phyloP scores from a whole-genome alignment of 2,888 invertebrate genomes.

The Achlya flavicornis region DNA sequence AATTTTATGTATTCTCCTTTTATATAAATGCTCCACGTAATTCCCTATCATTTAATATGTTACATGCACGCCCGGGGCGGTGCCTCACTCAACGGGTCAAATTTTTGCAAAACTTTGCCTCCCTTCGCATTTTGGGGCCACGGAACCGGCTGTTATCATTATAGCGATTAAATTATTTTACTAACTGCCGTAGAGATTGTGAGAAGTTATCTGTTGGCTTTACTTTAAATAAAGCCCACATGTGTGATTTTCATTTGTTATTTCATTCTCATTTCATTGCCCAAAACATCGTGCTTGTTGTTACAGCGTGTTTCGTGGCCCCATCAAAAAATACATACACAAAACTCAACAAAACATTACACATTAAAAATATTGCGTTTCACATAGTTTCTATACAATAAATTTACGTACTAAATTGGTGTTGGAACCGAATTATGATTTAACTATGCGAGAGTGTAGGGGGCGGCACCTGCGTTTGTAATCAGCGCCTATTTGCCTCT shows the following conservation, averaged over 20 bases:
- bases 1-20: slow-evolving; percentile 49
- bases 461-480: slow-evolving; percentile 42
- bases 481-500: background rate
- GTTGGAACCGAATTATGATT: slow-evolving; percentile 70
- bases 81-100: slow-evolving; percentile 82
- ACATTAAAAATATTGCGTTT: slow-evolving; percentile 74
- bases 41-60: slow-evolving; percentile 52
- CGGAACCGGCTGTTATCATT: slow-evolving; percentile 10
- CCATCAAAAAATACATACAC: slow-evolving; percentile 42
- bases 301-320: slow-evolving; percentile 24
- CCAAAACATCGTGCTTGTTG: too few species aligned
- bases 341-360: slow-evolving; percentile 72
- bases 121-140: slow-evolving; percentile 25
- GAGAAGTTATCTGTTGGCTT: too few species aligned
- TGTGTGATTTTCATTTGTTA: too few species aligned
- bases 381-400: slow-evolving; percentile 65
- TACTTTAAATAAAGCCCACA: too few species aligned
- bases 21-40: slow-evolving; percentile 68
- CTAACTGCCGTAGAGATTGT: too few species aligned
- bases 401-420: slow-evolving; percentile 79
- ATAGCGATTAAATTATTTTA: too few species aligned
- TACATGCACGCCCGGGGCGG: slow-evolving; percentile 47
- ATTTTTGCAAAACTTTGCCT: slow-evolving; percentile 27
- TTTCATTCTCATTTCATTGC: too few species aligned
- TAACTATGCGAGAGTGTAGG: slow-evolving; percentile 52